Evolutionary conservation across 1,140 invertebrate species (phyloP).

Genomic region (Steinernema feltiae): DNA sequence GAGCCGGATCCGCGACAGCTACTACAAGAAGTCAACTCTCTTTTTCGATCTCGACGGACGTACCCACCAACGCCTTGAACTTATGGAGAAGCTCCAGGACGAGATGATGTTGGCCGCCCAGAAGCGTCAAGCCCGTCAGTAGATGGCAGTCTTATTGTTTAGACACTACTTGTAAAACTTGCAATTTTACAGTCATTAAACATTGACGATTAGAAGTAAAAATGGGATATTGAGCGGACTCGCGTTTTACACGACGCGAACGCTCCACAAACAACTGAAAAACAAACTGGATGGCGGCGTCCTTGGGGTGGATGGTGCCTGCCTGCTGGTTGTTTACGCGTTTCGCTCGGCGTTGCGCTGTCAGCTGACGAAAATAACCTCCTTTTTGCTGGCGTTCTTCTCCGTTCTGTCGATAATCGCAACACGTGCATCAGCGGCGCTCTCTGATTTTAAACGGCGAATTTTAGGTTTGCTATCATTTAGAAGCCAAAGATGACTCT

Average conservation of each 20-base stretch:
- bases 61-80: constrained; percentile 42
- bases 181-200: no score
- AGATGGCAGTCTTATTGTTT: no score
- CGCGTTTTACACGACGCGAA: no score
- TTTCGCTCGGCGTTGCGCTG: no score
- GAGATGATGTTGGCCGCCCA: constrained; percentile 54
- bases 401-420: background rate
- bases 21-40: constrained; percentile 31
- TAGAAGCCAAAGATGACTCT: background rate
- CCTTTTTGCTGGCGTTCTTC: background rate
- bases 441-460: background rate
- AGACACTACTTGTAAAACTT: no score
- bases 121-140: constrained; percentile 24
- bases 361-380: background rate
- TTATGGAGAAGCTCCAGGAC: constrained; percentile 52
- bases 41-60: constrained; percentile 41
- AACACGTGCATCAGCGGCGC: no score
- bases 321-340: constrained; percentile 9
- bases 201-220: no score
- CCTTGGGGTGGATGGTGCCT: background rate
- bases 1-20: constrained; percentile 32
- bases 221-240: no score
- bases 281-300: background rate
- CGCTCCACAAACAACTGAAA: no score
- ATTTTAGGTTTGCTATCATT: no score